Evolutionary conservation across 92 coral and sea anemone genomes (phyloP).

Genomic region (Siderastrea siderea): DNA sequence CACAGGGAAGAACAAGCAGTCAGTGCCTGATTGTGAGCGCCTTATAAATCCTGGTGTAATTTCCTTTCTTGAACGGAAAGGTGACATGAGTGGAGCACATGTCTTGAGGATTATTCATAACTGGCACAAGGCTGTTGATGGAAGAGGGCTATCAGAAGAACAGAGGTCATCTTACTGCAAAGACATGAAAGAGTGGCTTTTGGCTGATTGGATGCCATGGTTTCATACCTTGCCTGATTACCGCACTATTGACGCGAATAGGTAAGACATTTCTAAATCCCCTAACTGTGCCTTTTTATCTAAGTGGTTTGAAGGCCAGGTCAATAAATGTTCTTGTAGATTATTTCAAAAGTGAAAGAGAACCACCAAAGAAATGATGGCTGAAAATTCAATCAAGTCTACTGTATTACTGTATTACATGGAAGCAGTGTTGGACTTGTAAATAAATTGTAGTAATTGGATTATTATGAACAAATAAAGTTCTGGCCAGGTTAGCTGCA

Average conservation of each 20-base stretch:
- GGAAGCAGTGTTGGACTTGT: too few species aligned
- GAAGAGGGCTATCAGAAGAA: constrained; percentile 71
- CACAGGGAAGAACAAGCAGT: constrained; percentile 86
- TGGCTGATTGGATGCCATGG: constrained; percentile 86
- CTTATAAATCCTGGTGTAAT: constrained; percentile 73
- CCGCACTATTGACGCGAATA: constrained; percentile 76
- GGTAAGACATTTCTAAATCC: constrained; percentile 33
- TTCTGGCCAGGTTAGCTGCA: too few species aligned
- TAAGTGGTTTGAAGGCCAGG: not conserved
- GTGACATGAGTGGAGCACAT: constrained; percentile 44
- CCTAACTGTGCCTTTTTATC: not conserved
- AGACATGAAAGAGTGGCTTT: constrained; percentile 68
- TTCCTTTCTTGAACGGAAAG: constrained; percentile 49
- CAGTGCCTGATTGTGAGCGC: constrained; percentile 84
- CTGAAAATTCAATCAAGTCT: too few species aligned
- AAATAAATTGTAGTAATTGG: too few species aligned
- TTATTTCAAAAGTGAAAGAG: not conserved
- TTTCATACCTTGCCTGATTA: constrained; percentile 44
- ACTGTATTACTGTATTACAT: too few species aligned
- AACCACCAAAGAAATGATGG: too few species aligned
- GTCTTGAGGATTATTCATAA: constrained; percentile 70
- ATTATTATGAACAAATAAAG: too few species aligned
- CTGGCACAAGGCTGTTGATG: constrained; percentile 92
- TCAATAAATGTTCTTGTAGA: not conserved
- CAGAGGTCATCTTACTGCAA: constrained; percentile 45